phyloP scores from a whole-genome alignment of 2,113 vertebrate genomes.

The Cepphus grylle region DNA sequence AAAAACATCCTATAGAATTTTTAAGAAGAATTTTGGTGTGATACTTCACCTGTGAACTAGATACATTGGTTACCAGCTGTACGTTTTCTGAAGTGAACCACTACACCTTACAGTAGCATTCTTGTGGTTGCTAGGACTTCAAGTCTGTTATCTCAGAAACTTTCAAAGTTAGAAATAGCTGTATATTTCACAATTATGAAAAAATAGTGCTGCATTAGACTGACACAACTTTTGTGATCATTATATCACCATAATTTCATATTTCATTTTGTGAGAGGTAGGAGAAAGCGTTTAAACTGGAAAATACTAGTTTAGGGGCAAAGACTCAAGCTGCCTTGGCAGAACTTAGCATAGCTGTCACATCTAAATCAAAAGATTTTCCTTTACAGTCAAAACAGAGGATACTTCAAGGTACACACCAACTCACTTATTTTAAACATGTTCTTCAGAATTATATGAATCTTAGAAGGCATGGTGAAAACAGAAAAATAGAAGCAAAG shows the following conservation, averaged over 20 bases:
- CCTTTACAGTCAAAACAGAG: not conserved
- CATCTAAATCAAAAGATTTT: not conserved
- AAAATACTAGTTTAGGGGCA: not conserved
- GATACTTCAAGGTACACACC: not conserved
- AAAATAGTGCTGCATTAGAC: not conserved
- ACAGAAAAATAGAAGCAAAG: not conserved
- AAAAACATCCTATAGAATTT: accelerated
- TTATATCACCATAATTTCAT: not conserved
- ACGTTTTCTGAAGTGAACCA: not conserved
- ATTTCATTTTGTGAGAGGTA: not conserved
- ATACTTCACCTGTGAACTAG: not conserved
- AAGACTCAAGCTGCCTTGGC: not conserved
- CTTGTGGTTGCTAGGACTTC: not conserved
- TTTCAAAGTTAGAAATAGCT: not conserved
- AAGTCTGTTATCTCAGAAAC: not conserved
- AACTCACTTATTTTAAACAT: not conserved
- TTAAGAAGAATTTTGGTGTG: not conserved
- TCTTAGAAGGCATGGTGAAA: not conserved
- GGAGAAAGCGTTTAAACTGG: not conserved
- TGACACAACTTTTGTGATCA: not conserved
- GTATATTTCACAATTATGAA: not conserved
- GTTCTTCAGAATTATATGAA: not conserved
- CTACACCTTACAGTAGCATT: not conserved
- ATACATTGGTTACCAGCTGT: not conserved
- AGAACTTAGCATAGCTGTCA: not conserved